Evolutionary conservation across 2,113 vertebrate species (phyloP).

Genomic region (Sinocyclocheilus anophthalmus): DNA sequence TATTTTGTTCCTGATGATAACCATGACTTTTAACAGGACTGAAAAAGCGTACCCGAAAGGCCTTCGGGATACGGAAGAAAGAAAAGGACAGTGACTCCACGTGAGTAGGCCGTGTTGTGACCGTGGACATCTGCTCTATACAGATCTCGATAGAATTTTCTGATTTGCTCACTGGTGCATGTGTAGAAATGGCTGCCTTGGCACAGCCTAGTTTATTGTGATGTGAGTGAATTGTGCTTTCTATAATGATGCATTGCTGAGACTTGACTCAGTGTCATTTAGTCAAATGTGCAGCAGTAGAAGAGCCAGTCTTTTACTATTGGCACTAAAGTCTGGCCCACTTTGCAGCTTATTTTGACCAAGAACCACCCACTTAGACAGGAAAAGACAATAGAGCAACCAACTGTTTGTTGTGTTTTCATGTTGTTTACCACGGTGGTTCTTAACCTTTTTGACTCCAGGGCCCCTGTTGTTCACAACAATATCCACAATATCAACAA

Average conservation of each 20-base stretch:
- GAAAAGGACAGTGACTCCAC: constrained; percentile 94
- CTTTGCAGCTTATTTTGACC: background rate
- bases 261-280: background rate
- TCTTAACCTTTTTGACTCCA: background rate
- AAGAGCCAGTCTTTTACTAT: background rate
- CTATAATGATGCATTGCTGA: background rate
- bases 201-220: background rate
- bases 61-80: constrained; percentile 96
- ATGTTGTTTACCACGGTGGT: background rate
- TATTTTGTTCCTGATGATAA: background rate
- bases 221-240: background rate
- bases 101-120: constrained; percentile 72
- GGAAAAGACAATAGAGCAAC: too few relatives aligned
- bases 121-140: background rate
- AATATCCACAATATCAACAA: background rate
- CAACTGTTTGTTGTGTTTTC: too few relatives aligned
- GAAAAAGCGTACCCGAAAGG: constrained; percentile 98
- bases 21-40: constrained; percentile 78
- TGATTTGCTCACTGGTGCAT: background rate
- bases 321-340: background rate
- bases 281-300: background rate
- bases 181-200: background rate
- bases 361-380: background rate
- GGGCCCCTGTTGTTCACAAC: background rate
- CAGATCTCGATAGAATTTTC: background rate